Evolutionary conservation across 2,113 vertebrate species (phyloP).

Genomic region (Apistogramma diplotaenia): DNA sequence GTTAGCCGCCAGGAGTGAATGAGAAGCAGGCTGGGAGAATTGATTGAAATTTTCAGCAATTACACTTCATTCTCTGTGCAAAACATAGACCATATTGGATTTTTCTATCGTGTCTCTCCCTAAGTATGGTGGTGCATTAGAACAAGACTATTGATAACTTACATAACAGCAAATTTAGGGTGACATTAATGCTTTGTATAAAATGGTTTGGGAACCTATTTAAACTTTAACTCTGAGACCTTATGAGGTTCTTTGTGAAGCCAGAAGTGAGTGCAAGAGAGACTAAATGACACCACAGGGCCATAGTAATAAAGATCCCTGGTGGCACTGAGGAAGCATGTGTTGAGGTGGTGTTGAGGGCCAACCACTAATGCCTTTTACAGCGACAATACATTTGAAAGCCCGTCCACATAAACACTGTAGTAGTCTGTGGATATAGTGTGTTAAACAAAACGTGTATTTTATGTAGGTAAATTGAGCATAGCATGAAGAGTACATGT

Average conservation of each 20-base stretch:
- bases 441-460: not conserved
- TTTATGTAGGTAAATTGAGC: not conserved
- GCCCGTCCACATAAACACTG: not conserved
- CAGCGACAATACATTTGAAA: not conserved
- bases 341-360: not conserved
- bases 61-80: slow-evolving; percentile 67
- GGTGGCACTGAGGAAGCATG: not conserved
- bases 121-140: slow-evolving; percentile 23
- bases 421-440: not conserved
- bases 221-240: slow-evolving; percentile 11
- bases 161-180: slow-evolving; percentile 10
- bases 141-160: slow-evolving; percentile 39
- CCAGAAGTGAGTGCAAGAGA: not conserved
- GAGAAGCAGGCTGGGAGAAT: slow-evolving; percentile 57
- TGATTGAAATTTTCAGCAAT: slow-evolving; percentile 76
- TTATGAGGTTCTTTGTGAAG: not conserved
- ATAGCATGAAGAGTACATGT: not conserved
- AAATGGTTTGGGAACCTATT: slow-evolving; percentile 24
- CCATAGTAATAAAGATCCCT: not conserved
- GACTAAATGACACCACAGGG: not conserved
- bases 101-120: slow-evolving; percentile 1
- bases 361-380: not conserved
- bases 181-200: slow-evolving; percentile 13
- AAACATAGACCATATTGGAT: slow-evolving; percentile 50
- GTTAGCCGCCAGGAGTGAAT: slow-evolving; percentile 67